Base-by-base conservation (phyloP, 1,140 invertebrate species). In the Coptotermes formosanus region DNA sequence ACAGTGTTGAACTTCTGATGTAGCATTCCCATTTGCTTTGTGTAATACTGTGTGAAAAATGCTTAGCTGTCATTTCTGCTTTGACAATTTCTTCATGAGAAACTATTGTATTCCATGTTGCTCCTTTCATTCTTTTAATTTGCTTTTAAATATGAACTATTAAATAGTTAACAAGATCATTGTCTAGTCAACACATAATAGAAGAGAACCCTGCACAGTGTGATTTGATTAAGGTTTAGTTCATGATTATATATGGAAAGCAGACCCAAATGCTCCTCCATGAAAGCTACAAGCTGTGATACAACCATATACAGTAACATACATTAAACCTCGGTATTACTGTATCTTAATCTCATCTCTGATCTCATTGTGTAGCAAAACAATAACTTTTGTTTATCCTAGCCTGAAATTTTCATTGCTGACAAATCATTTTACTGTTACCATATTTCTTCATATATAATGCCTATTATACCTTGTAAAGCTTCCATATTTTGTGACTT, bases 211-310 rank as follows among this genome's bases (percentile, higher is more conserved):
- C 64, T 84, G 83, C 83, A 84, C 83, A 55, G 83, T 84, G 52
- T 52, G 83, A 84, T 52, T 84, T 84, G 59, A 84, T 55, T 84
- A 55, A 14, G 55, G 30, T 84, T 84, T 84, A 55, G 48, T 84
- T 84, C 11, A 38, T 9, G 59, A 55, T 84, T 55, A 55, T 84
- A 52, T 55, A 64, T 84, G 83, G 83, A 84, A 84, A 84, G 83
- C 83, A 38, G 59, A 55, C 83, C 83, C 83, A 84, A 38, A 55
- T 84, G 83, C 83, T 84, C 59, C 83, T 84, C 83, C 44, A 55
- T 52, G 45, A 84, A 84, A 84, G 83, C 83, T 84, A 84, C 43
- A 84, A 84, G 83, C 83, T 84, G 83, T 84, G 83, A 84, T 84
- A 84, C 44, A 84, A 84, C 30, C 45, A 52, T 38, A 84, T 45